A percentile compares a stretch with the other conserved stretches of the same genome.
Conservation (phyloP, 1,140 invertebrate species). For the Aphidius gifuensis region DNA sequence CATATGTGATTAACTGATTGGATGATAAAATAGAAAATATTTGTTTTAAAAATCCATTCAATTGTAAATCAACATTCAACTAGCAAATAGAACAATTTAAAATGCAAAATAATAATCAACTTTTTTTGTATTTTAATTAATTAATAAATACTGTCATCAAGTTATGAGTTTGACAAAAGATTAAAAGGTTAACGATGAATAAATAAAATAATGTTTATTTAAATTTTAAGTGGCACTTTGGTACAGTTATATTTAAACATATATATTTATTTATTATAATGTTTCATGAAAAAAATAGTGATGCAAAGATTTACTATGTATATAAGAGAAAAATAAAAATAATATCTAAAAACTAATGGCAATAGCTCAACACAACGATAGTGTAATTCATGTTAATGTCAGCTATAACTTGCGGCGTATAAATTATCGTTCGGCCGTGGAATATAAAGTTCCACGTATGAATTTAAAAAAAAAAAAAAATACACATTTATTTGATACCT, state of each 20-base stretch:
- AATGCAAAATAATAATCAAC: no score
- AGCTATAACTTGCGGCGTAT: conserved; percentile 27
- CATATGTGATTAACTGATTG: no score
- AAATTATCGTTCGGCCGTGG: conserved; percentile 24
- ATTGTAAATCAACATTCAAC: no score
- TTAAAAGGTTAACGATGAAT: no score
- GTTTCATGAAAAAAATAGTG: no score
- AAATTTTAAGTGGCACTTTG: conserved; percentile 6
- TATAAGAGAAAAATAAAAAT: not conserved
- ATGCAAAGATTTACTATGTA: no score
- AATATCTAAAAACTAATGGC: conserved; percentile 13
- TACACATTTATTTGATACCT: not conserved
- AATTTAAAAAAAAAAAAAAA: not conserved
- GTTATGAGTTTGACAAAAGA: no score
- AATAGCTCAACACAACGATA: conserved; percentile 27
- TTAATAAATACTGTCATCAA: no score
- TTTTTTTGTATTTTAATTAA: no score
- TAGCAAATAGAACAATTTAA: no score
- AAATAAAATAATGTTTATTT: not conserved
- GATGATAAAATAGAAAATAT: no score
- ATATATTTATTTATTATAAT: not conserved
- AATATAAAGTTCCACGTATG: not conserved
- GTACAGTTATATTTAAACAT: conserved; percentile 2
- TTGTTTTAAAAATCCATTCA: no score
- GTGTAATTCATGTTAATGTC: conserved; percentile 29